Base-by-base conservation (phyloP, 2,888 invertebrate genomes). In the Drosophila anomelani region DNA sequence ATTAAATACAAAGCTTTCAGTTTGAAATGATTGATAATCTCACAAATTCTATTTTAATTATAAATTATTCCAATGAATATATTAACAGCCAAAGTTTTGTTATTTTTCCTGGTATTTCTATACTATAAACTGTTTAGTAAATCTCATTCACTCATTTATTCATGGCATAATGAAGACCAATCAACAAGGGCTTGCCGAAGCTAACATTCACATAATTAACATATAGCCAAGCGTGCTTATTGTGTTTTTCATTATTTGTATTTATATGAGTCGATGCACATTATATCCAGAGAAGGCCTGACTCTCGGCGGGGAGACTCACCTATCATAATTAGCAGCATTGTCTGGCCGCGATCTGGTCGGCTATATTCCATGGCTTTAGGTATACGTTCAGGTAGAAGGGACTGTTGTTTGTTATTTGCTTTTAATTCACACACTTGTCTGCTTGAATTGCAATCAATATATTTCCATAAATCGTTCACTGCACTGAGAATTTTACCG, bases 271-370 rank as follows among this genome's bases (percentile, higher is more conserved):
- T 44, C 8, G 44, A 15, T 46, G 46, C 46, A 46, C 43, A 17
- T 20, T 29, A 39, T 26, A 51, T 8, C 47, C 54, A 47, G 47
- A 39, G 46, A 69, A 58, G 58, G 46, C 54, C 49, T 60, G 67
- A 38, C 60, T 32, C 17, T 47, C 49, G 34, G 20, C 13, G 15
- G 3, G 34, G 54, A 58, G 61, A 68, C 87, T 85, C 60, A 84
- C 83, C 69, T 80, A 88, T 57, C 46, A 82, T 44, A 56, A 75
- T 56, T 46, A 76, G 46, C 82, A 76, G 77, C 85, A 77, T 77
- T 67, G 57, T 77, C 17, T 51, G 55, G 44, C n/a, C 46, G 17
- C 39, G 38, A 41, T 43, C 38, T 47, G 38, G 26, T n/a, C 39
- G 60, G 29, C 36, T 46, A 46, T 46, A 32, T 47, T 70, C 47